Conservation (phyloP, 2,888 invertebrate genomes). For the Sinodicranocentrus sp. region DNA sequence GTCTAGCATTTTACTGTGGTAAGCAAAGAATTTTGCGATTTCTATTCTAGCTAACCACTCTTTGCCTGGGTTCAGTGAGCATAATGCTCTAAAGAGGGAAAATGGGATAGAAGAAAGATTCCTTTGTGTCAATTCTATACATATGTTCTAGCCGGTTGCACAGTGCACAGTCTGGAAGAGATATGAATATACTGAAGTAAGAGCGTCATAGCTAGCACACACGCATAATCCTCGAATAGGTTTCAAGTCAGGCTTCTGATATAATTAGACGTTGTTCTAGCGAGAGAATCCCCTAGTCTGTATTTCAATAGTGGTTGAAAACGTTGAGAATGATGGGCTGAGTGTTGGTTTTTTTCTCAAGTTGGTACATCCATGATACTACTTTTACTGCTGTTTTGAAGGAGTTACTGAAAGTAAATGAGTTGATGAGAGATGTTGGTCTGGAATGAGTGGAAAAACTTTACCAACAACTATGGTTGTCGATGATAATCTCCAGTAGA, state of each 20-base stretch:
- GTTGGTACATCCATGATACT: slow-evolving; percentile 7
- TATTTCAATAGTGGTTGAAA: too few relatives aligned
- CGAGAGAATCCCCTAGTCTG: too few relatives aligned
- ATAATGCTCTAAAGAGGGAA: slow-evolving; percentile 40
- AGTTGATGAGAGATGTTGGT: background rate
- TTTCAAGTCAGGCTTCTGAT: slow-evolving; percentile 52
- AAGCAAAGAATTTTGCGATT: slow-evolving; percentile 37
- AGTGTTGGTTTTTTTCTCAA: too few relatives aligned
- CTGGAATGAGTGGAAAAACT: slow-evolving; percentile 7
- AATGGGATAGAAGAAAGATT: slow-evolving; percentile 40
- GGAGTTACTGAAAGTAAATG: slow-evolving; percentile 1
- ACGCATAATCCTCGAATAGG: slow-evolving; percentile 23
- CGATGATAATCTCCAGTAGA: background rate
- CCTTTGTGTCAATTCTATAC: slow-evolving; percentile 38
- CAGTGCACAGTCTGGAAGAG: too few relatives aligned
- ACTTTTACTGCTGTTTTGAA: slow-evolving; percentile 12
- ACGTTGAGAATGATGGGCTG: too few relatives aligned
- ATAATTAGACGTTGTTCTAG: slow-evolving; percentile 53
- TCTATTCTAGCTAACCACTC: slow-evolving; percentile 32
- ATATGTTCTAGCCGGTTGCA: too few relatives aligned
- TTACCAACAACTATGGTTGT: too few relatives aligned
- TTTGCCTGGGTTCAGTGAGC: slow-evolving; percentile 45
- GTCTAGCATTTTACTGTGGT: slow-evolving; percentile 20
- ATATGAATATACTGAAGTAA: too few relatives aligned
- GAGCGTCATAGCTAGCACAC: slow-evolving; percentile 5